Base-by-base conservation (phyloP, 2,888 invertebrate species). In the Heliconius cydno region DNA sequence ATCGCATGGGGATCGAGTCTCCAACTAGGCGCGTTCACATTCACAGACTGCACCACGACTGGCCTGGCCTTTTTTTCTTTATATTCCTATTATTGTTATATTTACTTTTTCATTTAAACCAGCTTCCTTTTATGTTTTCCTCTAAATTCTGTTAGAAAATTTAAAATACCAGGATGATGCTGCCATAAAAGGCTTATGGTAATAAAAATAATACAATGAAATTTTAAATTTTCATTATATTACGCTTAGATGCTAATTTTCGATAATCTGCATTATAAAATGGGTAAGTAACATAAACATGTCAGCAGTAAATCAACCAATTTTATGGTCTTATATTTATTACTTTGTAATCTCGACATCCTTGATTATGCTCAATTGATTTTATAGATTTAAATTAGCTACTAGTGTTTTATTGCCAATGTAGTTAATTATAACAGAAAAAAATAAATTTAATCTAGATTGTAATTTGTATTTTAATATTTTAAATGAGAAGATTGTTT, bases 361-460 rank as follows among this genome's bases (percentile, higher is more conserved):
- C 70, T 70, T 70, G 70, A 68, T 68, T 13, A 41, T 13, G 12
- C 15, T 25, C 70, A 70, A 70, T 41, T 70, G 70, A 46, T 70
- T 70, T 70, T 70, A 46, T 70, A 70, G 70, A 41, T 46, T 70
- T 25, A 46, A 41, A 70, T 41, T 70, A 70, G 70, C 70, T 70
- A 70, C 70, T 70, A 70, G 41, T 70, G 41, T 70, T 70, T 70
- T 70, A 70, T 70, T 70, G 25, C 15, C 25, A 41, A 70, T 70
- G 46, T 25, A 28, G 1, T n/a, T 13, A 15, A 41, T 25, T 25
- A 46, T 70, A 25, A 68, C 4, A 68, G 41, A 68, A 41, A 68
- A 60, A n/a, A 10, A 9, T 9, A 10, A n/a, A 5, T 57, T 57
- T n/a, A n/a, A 13, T 28, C 5, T 15, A 28, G 7, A 30, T 28